Percentiles rank a stretch among this genome's conserved stretches.
Evolutionary conservation across 1,140 invertebrate species (phyloP).

Genomic region (Philotrypesis tridentata): DNA sequence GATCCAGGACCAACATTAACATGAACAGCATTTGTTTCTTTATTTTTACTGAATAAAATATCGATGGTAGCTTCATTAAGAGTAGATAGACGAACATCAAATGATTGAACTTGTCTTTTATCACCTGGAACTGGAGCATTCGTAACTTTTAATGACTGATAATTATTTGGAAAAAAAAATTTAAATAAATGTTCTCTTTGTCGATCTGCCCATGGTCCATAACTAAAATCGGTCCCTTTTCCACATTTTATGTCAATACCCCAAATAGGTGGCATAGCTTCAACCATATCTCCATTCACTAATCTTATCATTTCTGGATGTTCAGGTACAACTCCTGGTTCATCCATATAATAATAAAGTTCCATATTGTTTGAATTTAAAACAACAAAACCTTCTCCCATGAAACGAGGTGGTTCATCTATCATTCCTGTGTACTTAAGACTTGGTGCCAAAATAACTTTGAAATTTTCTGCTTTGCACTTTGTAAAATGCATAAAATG

Average conservation of each 20-base stretch:
- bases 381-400: conserved; percentile 98
- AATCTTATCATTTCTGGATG: conserved; percentile 92
- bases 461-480: conserved; percentile 95
- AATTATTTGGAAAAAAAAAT: conserved; percentile 97
- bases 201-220: conserved; percentile 98
- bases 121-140: conserved; percentile 89
- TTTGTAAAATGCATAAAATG: conserved; percentile 98
- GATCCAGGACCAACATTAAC: conserved; percentile 94
- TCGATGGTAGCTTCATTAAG: conserved; percentile 94
- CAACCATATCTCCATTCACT: conserved; percentile 94
- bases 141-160: conserved; percentile 84
- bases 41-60: conserved; percentile 96
- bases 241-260: conserved; percentile 97
- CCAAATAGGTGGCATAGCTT: conserved; percentile 94
- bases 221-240: conserved; percentile 97
- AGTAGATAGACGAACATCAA: conserved; percentile 93
- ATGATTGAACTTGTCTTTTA: conserved; percentile 89
- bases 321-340: conserved; percentile 91
- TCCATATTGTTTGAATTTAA: conserved; percentile 96
- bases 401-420: conserved; percentile 96
- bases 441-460: conserved; percentile 94
- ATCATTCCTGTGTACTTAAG: conserved; percentile 94
- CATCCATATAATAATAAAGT: conserved; percentile 97
- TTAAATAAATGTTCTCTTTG: conserved; percentile 96
- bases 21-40: conserved; percentile 97